Evolutionary conservation across 2,797 vertebrate genomes (phyloP), one percentile per base, ranked within the genome.

Genomic region (Botia kubotai): DNA sequence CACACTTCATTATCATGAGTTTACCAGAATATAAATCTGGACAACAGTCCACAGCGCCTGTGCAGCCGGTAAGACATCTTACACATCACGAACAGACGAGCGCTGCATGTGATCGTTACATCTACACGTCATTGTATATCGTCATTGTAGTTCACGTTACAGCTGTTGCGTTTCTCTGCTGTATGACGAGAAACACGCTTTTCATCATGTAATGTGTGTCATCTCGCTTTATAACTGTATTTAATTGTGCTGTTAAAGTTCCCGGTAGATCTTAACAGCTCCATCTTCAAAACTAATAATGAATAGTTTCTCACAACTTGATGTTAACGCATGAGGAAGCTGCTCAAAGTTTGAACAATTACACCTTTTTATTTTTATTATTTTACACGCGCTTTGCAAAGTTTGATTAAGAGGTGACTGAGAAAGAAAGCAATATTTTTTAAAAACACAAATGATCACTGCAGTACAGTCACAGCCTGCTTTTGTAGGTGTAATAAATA

Each of bases 11-110:
- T 36, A 69, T 50, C 21, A 94, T 94, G 94, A 95, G 93, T 75
- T 87, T 94, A 6, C 91, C 91, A 36, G 93, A 94, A 78, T 87
- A 67, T 65, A 93, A 86, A 58, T 80, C 91, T 0, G 86, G 70
- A 0, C 93, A 92, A 74, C 87, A 76, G 10, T 83, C 88, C 2
- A 68, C 87, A 1, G n/a, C 84, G 0, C 66, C 85, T 0, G 0
- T 46, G 0, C 70, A 82, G 17, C 57, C 76, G 71, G 93, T 94
- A 90, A 87, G 80, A 43, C 33, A 0, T 46, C 8, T 46, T 1
- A 11, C 1, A 23, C 58, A 26, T 29, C 43, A n/a, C 11, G 43
- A 46, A 43, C 39, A 1, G 6, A 33, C 33, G 4, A 4, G 4
- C 29, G 29, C 29, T 29, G 29, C 29, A 3, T n/a, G 19, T 7